Percentiles rank a stretch among this genome's conserved stretches.
Evolutionary conservation across 2,113 vertebrate genomes (phyloP).

Genomic region (Callorhinus ursinus): DNA sequence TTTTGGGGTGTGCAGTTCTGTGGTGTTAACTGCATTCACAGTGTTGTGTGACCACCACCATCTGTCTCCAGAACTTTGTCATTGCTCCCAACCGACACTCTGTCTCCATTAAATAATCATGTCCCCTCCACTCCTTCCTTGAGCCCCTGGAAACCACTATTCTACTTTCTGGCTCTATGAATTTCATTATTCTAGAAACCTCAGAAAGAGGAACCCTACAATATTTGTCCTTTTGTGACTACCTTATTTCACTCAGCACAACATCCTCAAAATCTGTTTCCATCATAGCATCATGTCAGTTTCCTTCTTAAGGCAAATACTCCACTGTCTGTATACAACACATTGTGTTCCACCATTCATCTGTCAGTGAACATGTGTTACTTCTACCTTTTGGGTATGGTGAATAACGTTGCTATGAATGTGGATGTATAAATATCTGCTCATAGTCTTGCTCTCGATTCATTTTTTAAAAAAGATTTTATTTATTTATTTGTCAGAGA

Average conservation of each 20-base stretch:
- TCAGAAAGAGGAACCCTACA: neutral
- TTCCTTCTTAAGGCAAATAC: neutral
- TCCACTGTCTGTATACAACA: neutral
- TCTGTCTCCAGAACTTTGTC: neutral
- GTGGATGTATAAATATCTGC: neutral
- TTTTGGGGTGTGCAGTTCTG: neutral
- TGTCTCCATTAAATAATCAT: neutral
- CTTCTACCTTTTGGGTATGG: neutral
- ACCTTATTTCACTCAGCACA: neutral
- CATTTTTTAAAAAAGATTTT: no score
- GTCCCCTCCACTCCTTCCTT: neutral
- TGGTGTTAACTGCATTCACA: neutral
- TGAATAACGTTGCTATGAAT: neutral
- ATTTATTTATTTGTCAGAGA: no score
- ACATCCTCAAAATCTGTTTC: neutral
- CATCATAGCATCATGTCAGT: neutral
- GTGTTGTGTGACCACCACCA: no score
- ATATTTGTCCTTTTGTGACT: neutral
- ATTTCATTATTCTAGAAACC: neutral
- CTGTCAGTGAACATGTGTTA: neutral
- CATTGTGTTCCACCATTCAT: neutral
- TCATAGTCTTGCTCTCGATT: neutral
- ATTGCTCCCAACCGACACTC: neutral
- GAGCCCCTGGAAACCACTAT: neutral
- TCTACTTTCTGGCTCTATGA: neutral